Base-by-base conservation (phyloP, 2,797 vertebrate species). In the Otolemur crassicaudatus region DNA sequence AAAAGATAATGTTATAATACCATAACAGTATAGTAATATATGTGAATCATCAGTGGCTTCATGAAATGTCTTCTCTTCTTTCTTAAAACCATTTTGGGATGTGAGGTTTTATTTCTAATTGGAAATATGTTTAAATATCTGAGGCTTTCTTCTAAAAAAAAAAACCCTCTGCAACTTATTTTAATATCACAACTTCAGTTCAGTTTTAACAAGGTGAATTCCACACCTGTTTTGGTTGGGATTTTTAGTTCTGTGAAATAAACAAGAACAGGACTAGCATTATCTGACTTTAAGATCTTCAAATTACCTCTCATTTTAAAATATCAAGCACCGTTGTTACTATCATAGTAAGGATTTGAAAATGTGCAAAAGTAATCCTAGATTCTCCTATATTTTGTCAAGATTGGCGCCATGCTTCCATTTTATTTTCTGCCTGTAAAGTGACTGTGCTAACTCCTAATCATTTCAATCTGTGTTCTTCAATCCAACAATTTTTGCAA, bases 201-300 rank as follows among this genome's bases (percentile, higher is more conserved):
- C 29, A 49, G 73, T 96, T 94, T 93, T 96, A 97, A 96, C 94
- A 93, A 96, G 95, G 94, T 96, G 94, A 97, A 86, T 97, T 92
- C 27, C 37, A 97, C 94, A 97, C 65, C 93, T 98, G 97, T 90
- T 96, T 96, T 77, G 49, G 23, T 94, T 96, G 95, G 58, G 14
- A 19, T 96, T 94, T 91, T 82, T 37, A 91, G n/a, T 93, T 92
- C 87, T 90, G 25, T 88, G 46, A 92, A 97, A 93, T 85, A 90
- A 94, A 87, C 25, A 93, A 61, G 70, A 92, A 94, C 40, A 79
- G 22, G 61, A 3, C 88, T 92, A 96, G 56, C 70, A 84, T 95
- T 89, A 92, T 53, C 65, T 90, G 75, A 19, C 61, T 96, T 91
- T 85, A 46, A 93, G 79, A 90, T 94, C 23, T 84, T 94, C 80